These are phyloP conservation scores for Drosophila lini DNA, from an alignment of 1,140 invertebrate species.

Conservation along the genomic window DNA sequence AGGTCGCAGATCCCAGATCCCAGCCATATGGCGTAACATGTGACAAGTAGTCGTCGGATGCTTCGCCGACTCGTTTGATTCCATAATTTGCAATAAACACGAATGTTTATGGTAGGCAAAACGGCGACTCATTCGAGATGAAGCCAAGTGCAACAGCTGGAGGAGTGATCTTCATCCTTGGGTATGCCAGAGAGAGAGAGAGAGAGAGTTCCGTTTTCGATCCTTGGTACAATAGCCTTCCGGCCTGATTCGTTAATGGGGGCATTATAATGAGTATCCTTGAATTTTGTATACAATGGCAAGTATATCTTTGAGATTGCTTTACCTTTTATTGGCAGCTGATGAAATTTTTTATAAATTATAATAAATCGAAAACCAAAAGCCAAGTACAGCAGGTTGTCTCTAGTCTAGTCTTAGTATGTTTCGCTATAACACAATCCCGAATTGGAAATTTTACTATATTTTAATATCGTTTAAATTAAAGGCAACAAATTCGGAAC, in stretches of 20 bases:
- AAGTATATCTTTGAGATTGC: background rate
- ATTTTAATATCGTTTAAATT: too few relatives aligned
- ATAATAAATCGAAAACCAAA: too few relatives aligned
- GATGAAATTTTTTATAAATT: background rate
- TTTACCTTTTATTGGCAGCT: background rate
- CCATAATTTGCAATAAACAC: conserved; percentile 76
- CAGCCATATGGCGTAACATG: conserved; percentile 66
- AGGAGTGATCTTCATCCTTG: conserved; percentile 22
- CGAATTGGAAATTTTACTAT: too few relatives aligned
- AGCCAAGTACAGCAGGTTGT: too few relatives aligned
- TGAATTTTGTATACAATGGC: conserved; percentile 5
- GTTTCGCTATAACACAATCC: too few relatives aligned
- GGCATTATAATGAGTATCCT: background rate
- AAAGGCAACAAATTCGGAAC: too few relatives aligned
- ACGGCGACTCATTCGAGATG: conserved; percentile 34
- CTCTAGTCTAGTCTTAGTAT: too few relatives aligned
- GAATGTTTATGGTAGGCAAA: conserved; percentile 67
- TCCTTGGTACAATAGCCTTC: conserved; percentile 16
- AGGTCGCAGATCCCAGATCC: conserved; percentile 21
- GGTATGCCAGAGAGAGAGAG: background rate
- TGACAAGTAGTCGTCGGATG: conserved; percentile 51
- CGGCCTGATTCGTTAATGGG: conserved; percentile 23
- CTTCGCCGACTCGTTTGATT: conserved; percentile 37
- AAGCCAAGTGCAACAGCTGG: conserved; percentile 35
- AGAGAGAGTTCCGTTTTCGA: background rate